phyloP scores from a whole-genome alignment of 2,113 vertebrate genomes.

The Ahaetulla prasina region DNA sequence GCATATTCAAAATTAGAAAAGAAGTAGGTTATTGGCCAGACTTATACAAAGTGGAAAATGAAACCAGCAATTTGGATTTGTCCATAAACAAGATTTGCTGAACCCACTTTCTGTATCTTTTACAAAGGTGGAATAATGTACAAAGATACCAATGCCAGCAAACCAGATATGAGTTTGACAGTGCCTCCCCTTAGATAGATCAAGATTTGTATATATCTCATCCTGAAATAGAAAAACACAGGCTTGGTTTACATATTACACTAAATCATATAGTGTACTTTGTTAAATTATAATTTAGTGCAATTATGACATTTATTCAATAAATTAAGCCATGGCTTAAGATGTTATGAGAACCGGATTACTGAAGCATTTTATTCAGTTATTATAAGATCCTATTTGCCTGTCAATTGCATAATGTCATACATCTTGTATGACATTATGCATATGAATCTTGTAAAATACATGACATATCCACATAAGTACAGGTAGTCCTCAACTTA shows the following conservation, averaged over 20 bases:
- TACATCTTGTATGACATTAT: too few relatives aligned
- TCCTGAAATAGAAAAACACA: background rate
- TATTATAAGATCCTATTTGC: background rate
- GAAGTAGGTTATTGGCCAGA: background rate
- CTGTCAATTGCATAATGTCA: background rate
- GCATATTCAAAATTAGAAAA: background rate
- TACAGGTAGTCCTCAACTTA: background rate
- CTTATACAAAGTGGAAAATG: background rate
- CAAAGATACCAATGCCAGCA: background rate
- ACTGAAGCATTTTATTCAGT: background rate
- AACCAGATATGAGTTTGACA: background rate
- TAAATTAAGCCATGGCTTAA: background rate
- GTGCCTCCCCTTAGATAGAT: background rate
- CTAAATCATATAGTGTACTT: background rate
- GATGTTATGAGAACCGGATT: background rate
- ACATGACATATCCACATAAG: background rate
- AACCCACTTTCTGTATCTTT: background rate
- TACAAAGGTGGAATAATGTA: background rate
- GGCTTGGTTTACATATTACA: background rate
- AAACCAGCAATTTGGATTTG: background rate
- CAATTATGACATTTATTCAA: background rate
- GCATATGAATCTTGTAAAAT: background rate
- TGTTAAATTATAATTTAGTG: background rate
- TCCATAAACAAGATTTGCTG: background rate
- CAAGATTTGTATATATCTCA: background rate